Evolutionary conservation across 1,140 invertebrate genomes (phyloP).

Genomic region (Araneus ventricosus): DNA sequence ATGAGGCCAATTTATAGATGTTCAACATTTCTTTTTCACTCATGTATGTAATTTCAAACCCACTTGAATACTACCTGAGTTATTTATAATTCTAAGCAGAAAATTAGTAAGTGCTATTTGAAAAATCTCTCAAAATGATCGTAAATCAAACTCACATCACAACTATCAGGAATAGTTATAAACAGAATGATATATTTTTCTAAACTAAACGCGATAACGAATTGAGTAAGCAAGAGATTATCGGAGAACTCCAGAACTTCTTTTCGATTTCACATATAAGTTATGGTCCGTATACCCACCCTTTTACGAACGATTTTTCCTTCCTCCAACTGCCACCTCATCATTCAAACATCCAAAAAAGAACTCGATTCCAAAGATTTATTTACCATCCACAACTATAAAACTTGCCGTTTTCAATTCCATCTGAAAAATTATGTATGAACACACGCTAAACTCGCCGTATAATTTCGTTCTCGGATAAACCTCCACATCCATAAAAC

Average conservation of each 20-base stretch:
- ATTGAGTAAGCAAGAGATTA: background rate
- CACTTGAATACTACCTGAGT: too few relatives aligned
- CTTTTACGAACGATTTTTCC: background rate
- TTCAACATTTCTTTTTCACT: too few relatives aligned
- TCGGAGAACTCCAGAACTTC: background rate
- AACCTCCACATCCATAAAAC: slow-evolving; percentile 26
- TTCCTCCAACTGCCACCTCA: background rate
- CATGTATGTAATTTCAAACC: too few relatives aligned
- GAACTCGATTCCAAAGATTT: background rate
- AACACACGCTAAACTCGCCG: slow-evolving; percentile 24
- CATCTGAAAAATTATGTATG: slow-evolving; percentile 34
- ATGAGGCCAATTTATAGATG: too few relatives aligned
- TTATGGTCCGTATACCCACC: background rate
- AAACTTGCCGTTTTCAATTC: slow-evolving; percentile 36
- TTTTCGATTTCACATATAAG: background rate
- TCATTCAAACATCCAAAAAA: background rate
- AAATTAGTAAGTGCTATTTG: too few relatives aligned
- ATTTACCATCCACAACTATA: slow-evolving; percentile 1
- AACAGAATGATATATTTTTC: too few relatives aligned
- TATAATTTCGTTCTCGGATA: background rate
- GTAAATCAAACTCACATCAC: too few relatives aligned
- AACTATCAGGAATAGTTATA: too few relatives aligned
- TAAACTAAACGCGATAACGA: too few relatives aligned
- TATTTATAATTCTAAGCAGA: too few relatives aligned
- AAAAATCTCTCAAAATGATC: too few relatives aligned